Percentiles rank a stretch among this genome's conserved stretches.
These are phyloP conservation scores for Podargus strigoides DNA, from an alignment of 2,797 vertebrate genomes.

Conservation along the genomic window DNA sequence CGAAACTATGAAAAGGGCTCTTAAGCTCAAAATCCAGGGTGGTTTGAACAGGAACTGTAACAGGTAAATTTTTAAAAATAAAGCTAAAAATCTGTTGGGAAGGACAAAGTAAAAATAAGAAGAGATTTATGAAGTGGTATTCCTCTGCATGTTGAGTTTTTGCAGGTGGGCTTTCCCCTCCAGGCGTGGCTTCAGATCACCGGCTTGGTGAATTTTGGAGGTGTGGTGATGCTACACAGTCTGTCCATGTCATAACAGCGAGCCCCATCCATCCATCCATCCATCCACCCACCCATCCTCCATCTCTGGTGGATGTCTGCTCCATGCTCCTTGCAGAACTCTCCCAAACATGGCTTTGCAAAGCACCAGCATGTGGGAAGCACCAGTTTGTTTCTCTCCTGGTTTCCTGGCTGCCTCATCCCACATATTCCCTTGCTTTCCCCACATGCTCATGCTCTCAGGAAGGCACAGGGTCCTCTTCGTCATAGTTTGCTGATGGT, in stretches of 20 bases:
- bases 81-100: not conserved
- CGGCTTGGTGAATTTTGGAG: not conserved
- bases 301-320: not conserved
- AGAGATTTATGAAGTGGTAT: not conserved
- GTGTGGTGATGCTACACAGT: not conserved
- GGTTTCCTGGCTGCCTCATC: not conserved
- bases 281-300: not conserved
- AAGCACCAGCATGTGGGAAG: not conserved
- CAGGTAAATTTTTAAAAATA: not conserved
- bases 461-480: not conserved
- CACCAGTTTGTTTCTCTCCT: not conserved
- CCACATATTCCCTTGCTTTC: not conserved
- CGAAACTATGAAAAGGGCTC: not conserved
- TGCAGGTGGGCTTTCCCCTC: not conserved
- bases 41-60: not conserved
- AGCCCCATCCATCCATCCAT: not conserved
- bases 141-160: not conserved
- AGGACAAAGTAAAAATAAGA: not conserved
- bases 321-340: not conserved
- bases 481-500: no score
- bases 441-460: rapidly evolving
- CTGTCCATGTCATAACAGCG: not conserved
- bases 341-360: not conserved
- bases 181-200: not conserved
- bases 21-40: not conserved